Evolutionary conservation across 2,888 invertebrate genomes (phyloP).

Genomic region (Apotomis turbidana): DNA sequence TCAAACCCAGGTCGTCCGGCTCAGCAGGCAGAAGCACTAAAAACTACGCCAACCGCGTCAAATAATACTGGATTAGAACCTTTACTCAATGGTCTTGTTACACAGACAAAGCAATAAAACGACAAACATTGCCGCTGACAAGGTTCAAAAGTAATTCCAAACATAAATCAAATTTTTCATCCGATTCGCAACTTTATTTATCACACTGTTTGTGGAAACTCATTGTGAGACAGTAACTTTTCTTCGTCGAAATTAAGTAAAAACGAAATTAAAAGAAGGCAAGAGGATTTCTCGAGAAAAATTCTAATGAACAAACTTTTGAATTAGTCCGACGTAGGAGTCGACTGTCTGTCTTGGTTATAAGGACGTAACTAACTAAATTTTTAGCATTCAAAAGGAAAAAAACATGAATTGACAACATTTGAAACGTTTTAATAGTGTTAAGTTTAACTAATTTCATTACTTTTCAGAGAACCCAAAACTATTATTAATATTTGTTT

Average conservation of each 20-base stretch:
- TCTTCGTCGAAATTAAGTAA: conserved; percentile 41
- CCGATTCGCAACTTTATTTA: conserved; percentile 31
- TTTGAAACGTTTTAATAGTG: no score
- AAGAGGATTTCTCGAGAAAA: conserved; percentile 39
- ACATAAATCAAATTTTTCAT: conserved; percentile 34
- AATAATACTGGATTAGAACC: no score
- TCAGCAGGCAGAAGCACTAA: no score
- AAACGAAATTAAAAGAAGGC: conserved; percentile 44
- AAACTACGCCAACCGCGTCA: no score
- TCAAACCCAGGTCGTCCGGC: no score
- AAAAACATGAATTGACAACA: no score
- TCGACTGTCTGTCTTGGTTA: neutral
- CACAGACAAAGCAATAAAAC: no score
- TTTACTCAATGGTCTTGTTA: no score
- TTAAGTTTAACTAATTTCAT: no score
- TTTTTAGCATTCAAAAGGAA: neutral
- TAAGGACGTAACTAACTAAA: neutral
- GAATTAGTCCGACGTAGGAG: conserved; percentile 37
- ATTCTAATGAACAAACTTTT: conserved; percentile 44
- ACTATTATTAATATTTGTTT: no score
- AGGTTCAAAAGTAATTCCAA: conserved; percentile 22
- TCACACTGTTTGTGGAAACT: conserved; percentile 34
- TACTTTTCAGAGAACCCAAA: no score
- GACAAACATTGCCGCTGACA: neutral
- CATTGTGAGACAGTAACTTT: conserved; percentile 43